A percentile compares a stretch with the other conserved stretches of the same genome.
Evolutionary conservation across 2,888 invertebrate species (phyloP).

Genomic region (Lypha dubia): DNA sequence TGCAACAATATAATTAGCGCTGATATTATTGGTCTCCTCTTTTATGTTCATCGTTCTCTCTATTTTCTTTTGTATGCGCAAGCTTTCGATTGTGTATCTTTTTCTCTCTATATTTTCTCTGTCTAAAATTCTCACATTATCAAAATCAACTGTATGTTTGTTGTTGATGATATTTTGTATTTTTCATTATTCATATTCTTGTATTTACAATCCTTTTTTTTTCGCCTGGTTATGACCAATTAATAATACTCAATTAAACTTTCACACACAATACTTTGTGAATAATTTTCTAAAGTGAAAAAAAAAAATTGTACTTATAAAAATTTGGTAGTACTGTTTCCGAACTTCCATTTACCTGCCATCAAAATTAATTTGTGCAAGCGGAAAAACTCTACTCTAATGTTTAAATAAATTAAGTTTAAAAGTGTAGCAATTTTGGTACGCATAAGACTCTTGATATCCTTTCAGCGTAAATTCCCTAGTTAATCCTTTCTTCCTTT

Average conservation of each 20-base stretch:
- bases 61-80: no score
- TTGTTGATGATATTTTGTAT: no score
- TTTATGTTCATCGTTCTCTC: no score
- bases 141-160: no score
- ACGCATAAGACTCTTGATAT: conserved; percentile 10
- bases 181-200: neutral
- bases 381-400: neutral
- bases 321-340: neutral
- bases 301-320: neutral
- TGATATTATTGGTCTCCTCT: no score
- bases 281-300: neutral
- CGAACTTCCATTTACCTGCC: neutral
- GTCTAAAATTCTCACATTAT: no score
- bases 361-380: no score
- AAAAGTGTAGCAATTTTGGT: conserved; percentile 12
- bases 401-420: conserved; percentile 40
- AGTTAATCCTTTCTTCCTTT: conserved; percentile 12
- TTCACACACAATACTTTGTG: neutral
- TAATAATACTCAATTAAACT: neutral
- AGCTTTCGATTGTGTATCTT: no score
- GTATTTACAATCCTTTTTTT: neutral
- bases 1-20: no score
- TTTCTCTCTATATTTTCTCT: no score
- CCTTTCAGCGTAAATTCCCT: conserved; percentile 1
- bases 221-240: neutral